Base-by-base conservation (phyloP, 2,113 vertebrate genomes). In the Menura novaehollandiae region DNA sequence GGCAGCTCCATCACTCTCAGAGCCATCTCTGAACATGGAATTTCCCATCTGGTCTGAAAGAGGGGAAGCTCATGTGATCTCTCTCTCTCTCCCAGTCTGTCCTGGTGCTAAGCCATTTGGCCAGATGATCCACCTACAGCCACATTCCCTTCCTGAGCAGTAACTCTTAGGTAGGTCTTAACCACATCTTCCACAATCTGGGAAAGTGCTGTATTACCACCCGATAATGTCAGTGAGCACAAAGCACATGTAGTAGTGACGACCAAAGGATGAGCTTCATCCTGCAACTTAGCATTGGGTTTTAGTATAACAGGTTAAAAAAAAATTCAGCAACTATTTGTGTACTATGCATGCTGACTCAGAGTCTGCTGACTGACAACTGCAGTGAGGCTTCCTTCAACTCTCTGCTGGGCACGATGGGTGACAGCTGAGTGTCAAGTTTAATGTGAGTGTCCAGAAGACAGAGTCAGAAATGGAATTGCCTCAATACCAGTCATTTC, bases 301-400 rank as follows among this genome's bases (percentile, higher is more conserved):
- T 60, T 74, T 51, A 43, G 32, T n/a, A 9, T 27, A 81, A 84
- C 0, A 15, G 39, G 60, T 76, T 75, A 67, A 49, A 91, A 67
- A 60, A 43, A 27, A 33, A 52, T 12, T 39, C 39, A 85, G 63
- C 32, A 64, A 76, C 81, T 85, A 53, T 75, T 72, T 88, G 62
- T 66, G 68, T 33, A 79, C 62, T 76, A 44, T 58, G 63, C 10
- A 43, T 81, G 68, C 76, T 91, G 88, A 92, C 41, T 87, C 88
- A 91, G 39, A 84, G 55, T 53, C 71, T 88, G 83, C 82, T 93
- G 92, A 94, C 53, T 92, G 89, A 90, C 93, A 96, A 11, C 51
- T 52, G 69, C 53, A 89, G 52, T 1, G 20, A 92, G 47, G 74
- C 58, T 66, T 85, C 78, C 28, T 84, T 62, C 3, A 0, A 14